Base-by-base conservation (phyloP, 2,888 invertebrate genomes). In the Morpho achilles region DNA sequence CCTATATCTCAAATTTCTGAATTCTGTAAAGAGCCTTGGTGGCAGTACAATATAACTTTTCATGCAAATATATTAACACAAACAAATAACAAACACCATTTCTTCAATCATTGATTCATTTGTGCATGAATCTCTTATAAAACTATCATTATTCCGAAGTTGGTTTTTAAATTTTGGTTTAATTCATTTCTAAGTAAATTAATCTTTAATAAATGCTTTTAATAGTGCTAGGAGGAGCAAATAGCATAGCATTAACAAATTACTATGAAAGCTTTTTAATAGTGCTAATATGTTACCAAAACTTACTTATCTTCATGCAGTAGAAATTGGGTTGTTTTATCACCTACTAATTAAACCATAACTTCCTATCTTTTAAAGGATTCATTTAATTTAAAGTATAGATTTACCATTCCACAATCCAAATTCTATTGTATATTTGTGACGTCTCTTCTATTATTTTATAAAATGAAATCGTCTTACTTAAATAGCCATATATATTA, bases 41-140 rank as follows among this genome's bases (percentile, higher is more conserved):
- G 86, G 84, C 76, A 82, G 87, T 84, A 70, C 79, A 75, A 81
- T 83, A 83, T 79, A 77, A 81, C 72, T 66, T 72, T 70, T 82
- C 81, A 81, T 82, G 77, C 82, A 77, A 80, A 75, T 67, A 69
- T 78, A 54, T 56, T 77, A 77, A 77, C 69, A 66, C 67, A 65
- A 69, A 76, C 68, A 66, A 75, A 81, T 85, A 87, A 85, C 82
- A 81, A 82, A 87, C 89, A 90, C 90, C 90, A 89, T 87, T 89
- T 89, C 88, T 90, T 89, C 88, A 80, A 78, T 79, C 87, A 88
- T 88, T 75, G 84, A 84, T 83, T 86, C 88, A 89, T 89, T 88
- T 87, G 67, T 90, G 89, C 89, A 90, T 90, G 89, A 77, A 87
- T 84, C 84, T 86, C 76, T 84, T 84, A 84, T 73, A 79, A 77